Percentiles rank a stretch among this genome's conserved stretches.
These are phyloP conservation scores for Scaptomyza flava DNA, from an alignment of 2,888 invertebrate species.

Conservation along the genomic window DNA sequence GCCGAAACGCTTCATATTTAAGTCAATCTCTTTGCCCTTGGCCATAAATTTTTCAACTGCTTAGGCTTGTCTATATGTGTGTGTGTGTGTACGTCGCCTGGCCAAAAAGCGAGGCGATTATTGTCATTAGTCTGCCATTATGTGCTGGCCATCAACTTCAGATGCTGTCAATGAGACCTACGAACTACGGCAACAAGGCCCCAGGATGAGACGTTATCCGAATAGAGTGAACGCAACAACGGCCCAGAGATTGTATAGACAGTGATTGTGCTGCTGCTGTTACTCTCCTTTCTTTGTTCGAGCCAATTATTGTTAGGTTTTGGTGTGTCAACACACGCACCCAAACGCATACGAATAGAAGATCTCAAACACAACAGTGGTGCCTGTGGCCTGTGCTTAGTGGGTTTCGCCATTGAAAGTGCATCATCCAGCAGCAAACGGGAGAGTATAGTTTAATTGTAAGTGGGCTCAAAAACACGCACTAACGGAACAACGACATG, in stretches of 20 bases:
- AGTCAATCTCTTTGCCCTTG: slow-evolving; percentile 60
- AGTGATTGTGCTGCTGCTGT: slow-evolving; percentile 61
- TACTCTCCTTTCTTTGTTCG: slow-evolving; percentile 2
- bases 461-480: slow-evolving; percentile 23
- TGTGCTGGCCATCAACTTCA: slow-evolving; percentile 81
- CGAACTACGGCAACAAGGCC: slow-evolving; percentile 15
- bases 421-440: slow-evolving; percentile 36
- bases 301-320: slow-evolving; percentile 70
- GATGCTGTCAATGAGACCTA: slow-evolving; percentile 73
- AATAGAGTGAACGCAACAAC: slow-evolving; percentile 19
- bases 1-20: slow-evolving; percentile 34
- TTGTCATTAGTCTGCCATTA: slow-evolving; percentile 81
- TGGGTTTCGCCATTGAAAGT: slow-evolving; percentile 18
- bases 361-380: too few species aligned
- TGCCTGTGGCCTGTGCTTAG: slow-evolving; percentile 12
- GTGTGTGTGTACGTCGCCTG: slow-evolving; percentile 37
- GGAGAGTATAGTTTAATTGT: slow-evolving; percentile 23
- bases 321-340: slow-evolving; percentile 7
- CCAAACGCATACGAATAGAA: slow-evolving; percentile 3
- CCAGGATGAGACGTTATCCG: slow-evolving; percentile 16
- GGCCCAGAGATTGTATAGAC: slow-evolving; percentile 39
- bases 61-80: too few species aligned
- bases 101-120: slow-evolving; percentile 72
- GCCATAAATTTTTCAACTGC: slow-evolving; percentile 74
- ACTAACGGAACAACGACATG: too few species aligned